Conservation (phyloP, 2,113 vertebrate genomes). For the Vulpes vulpes region DNA sequence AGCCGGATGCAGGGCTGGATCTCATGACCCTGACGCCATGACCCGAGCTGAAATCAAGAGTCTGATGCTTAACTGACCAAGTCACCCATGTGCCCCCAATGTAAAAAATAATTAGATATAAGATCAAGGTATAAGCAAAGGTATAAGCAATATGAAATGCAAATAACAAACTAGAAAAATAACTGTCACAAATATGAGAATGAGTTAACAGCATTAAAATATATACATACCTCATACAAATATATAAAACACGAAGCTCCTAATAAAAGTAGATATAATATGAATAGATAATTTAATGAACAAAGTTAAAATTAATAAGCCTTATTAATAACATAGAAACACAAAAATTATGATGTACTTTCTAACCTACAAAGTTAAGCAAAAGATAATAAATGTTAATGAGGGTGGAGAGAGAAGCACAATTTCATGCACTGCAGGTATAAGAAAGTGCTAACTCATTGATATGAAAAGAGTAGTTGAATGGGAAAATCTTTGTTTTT, state of each 20-base stretch:
- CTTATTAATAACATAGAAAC: background rate
- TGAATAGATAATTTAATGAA: constrained; percentile 25
- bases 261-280: background rate
- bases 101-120: background rate
- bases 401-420: background rate
- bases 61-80: background rate
- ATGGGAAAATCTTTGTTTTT: constrained; percentile 19
- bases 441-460: background rate
- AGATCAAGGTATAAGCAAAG: background rate
- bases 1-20: background rate
- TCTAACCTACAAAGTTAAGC: background rate
- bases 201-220: background rate
- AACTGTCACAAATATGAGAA: background rate
- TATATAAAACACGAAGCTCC: background rate
- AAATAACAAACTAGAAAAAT: background rate
- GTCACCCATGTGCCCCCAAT: background rate
- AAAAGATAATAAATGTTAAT: background rate
- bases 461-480: background rate
- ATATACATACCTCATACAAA: background rate
- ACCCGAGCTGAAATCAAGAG: background rate
- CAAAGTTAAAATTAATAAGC: background rate
- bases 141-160: constrained; percentile 13
- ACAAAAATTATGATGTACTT: background rate
- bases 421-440: background rate
- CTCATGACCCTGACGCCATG: background rate